Evolutionary conservation across 2,797 vertebrate species (phyloP), one percentile per base, ranked within the genome.

Genomic region (Ficedula albicollis): DNA sequence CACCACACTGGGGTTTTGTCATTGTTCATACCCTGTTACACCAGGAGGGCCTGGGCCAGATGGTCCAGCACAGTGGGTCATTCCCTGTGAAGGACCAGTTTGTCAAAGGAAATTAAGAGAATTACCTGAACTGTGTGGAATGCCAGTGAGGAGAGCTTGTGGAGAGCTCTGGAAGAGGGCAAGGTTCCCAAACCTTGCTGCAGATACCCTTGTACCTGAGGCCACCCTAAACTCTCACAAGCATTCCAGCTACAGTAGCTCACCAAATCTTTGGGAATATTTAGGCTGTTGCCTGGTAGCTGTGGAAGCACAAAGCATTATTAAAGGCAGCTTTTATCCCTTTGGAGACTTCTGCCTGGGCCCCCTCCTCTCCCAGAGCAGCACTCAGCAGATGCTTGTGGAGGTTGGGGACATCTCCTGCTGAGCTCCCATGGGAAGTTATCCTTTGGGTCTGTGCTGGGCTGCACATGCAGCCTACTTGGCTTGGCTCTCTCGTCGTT

Each of bases 91-190:
- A 70, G 78, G 55, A 48, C n/a, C 81, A 34, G 59, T 77, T 87
- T 94, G 87, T 84, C 78, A 89, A 41, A 93, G 74, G 84, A 84
- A 94, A 89, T 90, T 2, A 82, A 41, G 59, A 93, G 48, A 63
- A 89, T 77, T 84, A 82, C 67, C 67, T 84, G 86, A 32, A 4
- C 46, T 29, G 36, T 38, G n/a, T 10, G 72, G 83, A 54, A 29
- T 4, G 21, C 51, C 70, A 52, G 58, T 2, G 32, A 75, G 73
- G 9, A 78, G 36, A 39, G 32, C 39, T 55, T 15, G 15, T 64
- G 73, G 68, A 56, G 59, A 79, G 78, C 52, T 79, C 70, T 36
- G 41, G 44, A 75, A 36, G 7, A 46, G 36, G 20, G 15, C 46
- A 2, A 43, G 41, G 38, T 64, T 54, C 39, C 74, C 69, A 80